Percentiles rank a stretch among this genome's conserved stretches.
Evolutionary conservation across 2,113 vertebrate species (phyloP).

Genomic region (Sebastes schlegelii): DNA sequence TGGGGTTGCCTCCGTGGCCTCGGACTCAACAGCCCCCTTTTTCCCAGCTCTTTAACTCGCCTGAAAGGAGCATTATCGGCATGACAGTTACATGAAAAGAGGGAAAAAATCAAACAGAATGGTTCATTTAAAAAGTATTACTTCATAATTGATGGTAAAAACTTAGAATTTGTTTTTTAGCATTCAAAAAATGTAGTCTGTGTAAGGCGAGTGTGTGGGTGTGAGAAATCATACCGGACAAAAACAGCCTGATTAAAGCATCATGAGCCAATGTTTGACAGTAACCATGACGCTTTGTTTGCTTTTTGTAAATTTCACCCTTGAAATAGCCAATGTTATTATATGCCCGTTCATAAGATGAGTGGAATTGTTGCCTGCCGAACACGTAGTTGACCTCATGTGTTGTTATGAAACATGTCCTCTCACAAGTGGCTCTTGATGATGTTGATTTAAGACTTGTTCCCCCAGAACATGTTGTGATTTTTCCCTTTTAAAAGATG

Average conservation of each 20-base stretch:
- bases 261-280: slow-evolving; percentile 44
- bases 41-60: slow-evolving; percentile 68
- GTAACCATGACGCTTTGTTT: slow-evolving; percentile 42
- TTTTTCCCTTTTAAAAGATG: background rate
- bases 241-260: slow-evolving; percentile 22
- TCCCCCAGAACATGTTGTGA: slow-evolving; percentile 20
- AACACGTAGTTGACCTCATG: slow-evolving; percentile 28
- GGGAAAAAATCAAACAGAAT: slow-evolving; percentile 61
- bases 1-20: slow-evolving; percentile 78
- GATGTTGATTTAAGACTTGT: background rate
- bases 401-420: slow-evolving; percentile 40
- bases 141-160: slow-evolving; percentile 45
- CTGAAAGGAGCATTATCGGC: slow-evolving; percentile 77
- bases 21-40: slow-evolving; percentile 63
- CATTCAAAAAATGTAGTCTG: slow-evolving; percentile 13
- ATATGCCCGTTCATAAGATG: background rate
- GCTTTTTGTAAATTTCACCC: slow-evolving; percentile 42
- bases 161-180: slow-evolving; percentile 6
- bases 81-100: slow-evolving; percentile 80
- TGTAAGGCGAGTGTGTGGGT: slow-evolving; percentile 29
- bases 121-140: slow-evolving; percentile 76
- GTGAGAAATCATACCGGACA: slow-evolving; percentile 47
- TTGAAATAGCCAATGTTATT: slow-evolving; percentile 33
- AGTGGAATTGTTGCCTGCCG: slow-evolving; percentile 21
- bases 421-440: slow-evolving; percentile 19